Conservation (phyloP, 1,140 invertebrate species). For the Heliconius nattereri region DNA sequence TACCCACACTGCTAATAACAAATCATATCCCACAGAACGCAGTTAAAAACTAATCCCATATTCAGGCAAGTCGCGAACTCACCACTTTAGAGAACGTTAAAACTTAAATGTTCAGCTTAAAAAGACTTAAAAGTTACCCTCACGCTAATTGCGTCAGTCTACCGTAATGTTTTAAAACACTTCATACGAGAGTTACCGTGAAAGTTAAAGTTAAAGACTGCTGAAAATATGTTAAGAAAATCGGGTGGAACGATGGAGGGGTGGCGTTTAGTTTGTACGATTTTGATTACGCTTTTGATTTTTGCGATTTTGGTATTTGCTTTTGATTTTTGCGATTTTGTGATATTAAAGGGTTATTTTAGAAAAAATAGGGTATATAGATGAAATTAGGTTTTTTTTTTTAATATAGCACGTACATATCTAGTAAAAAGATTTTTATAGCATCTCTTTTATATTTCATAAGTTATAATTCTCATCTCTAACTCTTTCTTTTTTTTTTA, state of each 20-base stretch:
- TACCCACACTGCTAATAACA: slow-evolving; percentile 1
- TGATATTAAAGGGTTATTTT: too few relatives aligned
- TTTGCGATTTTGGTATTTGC: too few relatives aligned
- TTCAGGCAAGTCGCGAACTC: slow-evolving; percentile 36
- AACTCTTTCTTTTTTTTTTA: too few relatives aligned
- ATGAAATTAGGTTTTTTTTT: too few relatives aligned
- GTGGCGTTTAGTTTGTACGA: slow-evolving; percentile 16
- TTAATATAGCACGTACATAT: too few relatives aligned
- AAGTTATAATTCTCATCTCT: too few relatives aligned
- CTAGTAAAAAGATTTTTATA: too few relatives aligned
- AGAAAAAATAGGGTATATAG: too few relatives aligned
- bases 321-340: not conserved
- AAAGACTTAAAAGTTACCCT: slow-evolving; percentile 50
- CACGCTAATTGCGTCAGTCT: slow-evolving; percentile 65
- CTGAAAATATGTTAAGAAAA: slow-evolving; percentile 67
- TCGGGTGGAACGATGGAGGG: slow-evolving; percentile 45
- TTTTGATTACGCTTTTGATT: not conserved
- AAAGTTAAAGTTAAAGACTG: slow-evolving; percentile 58
- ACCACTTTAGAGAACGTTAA: slow-evolving; percentile 46
- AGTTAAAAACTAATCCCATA: slow-evolving; percentile 37
- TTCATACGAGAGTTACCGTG: slow-evolving; percentile 61
- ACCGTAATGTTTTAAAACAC: slow-evolving; percentile 72
- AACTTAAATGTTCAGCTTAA: slow-evolving; percentile 35
- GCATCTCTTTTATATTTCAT: too few relatives aligned
- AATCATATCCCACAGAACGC: slow-evolving; percentile 16